Evolutionary conservation across 2,113 vertebrate genomes (phyloP).

Genomic region (Pungitius pungitius): DNA sequence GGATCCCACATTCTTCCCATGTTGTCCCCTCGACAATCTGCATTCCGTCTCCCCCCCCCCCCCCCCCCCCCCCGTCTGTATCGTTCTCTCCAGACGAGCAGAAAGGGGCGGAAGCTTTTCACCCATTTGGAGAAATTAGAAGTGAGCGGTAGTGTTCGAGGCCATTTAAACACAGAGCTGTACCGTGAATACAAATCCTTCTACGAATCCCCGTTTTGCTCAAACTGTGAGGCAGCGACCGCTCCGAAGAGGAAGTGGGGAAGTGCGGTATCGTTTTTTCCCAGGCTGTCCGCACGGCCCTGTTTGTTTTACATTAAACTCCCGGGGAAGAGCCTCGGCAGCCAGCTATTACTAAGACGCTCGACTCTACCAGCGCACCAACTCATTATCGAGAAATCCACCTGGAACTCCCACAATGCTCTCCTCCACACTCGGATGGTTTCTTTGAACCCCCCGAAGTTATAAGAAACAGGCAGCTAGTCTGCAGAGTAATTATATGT

Average conservation of each 20-base stretch:
- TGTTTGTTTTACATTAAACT: slow-evolving; percentile 83
- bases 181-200: slow-evolving; percentile 64
- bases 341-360: slow-evolving; percentile 82
- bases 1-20: slow-evolving; percentile 7
- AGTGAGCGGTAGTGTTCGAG: slow-evolving; percentile 37
- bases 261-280: slow-evolving; percentile 71
- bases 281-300: slow-evolving; percentile 69
- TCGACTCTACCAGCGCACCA: slow-evolving; percentile 70
- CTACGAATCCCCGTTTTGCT: slow-evolving; percentile 42
- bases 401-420: slow-evolving; percentile 84
- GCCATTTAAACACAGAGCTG: slow-evolving; percentile 30
- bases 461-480: slow-evolving; percentile 74
- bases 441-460: slow-evolving; percentile 77
- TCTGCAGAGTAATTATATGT: slow-evolving; percentile 80
- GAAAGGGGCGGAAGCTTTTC: slow-evolving; percentile 4
- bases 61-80: slow-evolving; percentile 7
- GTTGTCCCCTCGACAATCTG: background rate
- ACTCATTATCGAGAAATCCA: slow-evolving; percentile 85
- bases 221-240: slow-evolving; percentile 46
- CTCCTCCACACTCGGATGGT: slow-evolving; percentile 78
- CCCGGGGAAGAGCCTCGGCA: slow-evolving; percentile 76
- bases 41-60: background rate
- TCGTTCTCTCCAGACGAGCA: slow-evolving; percentile 34
- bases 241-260: slow-evolving; percentile 61
- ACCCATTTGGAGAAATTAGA: slow-evolving; percentile 24